Evolutionary conservation across 2,888 invertebrate genomes (phyloP), one percentile per base, ranked within the genome.

Genomic region (Stegophylla sp.): DNA sequence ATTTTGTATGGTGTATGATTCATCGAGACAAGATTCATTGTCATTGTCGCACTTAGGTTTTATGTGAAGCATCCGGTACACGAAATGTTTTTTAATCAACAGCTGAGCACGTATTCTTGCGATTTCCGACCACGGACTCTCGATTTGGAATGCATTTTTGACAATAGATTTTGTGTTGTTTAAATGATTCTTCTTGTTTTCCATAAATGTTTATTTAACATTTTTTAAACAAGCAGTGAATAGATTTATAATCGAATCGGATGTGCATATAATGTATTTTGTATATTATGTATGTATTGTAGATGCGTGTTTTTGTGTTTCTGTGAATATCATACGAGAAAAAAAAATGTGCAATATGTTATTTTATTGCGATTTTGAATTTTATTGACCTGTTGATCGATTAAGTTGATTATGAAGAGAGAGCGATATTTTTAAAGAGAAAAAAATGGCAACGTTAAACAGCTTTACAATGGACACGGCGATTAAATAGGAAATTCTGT

Each of bases 401-500:
- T 66, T 41, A 76, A 76, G 75, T 76, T 43, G n/a, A 23, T 26
- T 17, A 53, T 12, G 41, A 43, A 17, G 64, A 74, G 63, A 74
- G 74, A 74, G 48, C 34, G 53, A 61, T 73, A 61, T 73, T 73
- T 72, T 73, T 17, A 43, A 53, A 53, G 23, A 53, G 45, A 48
- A 48, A 73, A 76, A 79, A 79, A 79, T 79, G 63, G 69, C 79
- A 71, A 79, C 77, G 77, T 59, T 56, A 67, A 48, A 76, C 67
- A 61, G 69, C 45, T 71, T 51, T 79, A 61, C 41, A 71, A 71
- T 41, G 71, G 79, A 71, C 41, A 51, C 79, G 79, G 79, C 67
- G 79, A 79, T 79, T 77, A 67, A 61, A 79, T 79, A 41, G 79
- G 71, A 71, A 79, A 79, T 79, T 79, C 48, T 79, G 61, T 71